Evolutionary conservation across 2,113 vertebrate genomes (phyloP).

Genomic region (Chloebia gouldiae): DNA sequence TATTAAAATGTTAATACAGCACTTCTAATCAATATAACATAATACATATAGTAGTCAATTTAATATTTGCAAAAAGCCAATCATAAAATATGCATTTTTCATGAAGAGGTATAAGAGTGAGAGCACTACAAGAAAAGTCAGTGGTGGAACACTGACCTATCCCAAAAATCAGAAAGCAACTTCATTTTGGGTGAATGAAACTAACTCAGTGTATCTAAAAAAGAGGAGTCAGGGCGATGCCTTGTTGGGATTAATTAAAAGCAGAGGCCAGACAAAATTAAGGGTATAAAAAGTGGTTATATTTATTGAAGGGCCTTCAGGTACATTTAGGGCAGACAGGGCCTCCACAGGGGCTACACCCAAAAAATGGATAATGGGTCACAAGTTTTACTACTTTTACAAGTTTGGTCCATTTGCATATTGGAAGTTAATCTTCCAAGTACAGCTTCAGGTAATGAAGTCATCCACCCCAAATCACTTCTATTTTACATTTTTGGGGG

Average conservation of each 20-base stretch:
- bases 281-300: background rate
- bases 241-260: background rate
- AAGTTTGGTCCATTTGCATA: background rate
- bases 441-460: background rate
- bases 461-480: background rate
- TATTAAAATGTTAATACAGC: too few species aligned
- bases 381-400: background rate
- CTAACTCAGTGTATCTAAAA: background rate
- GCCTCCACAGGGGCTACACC: background rate
- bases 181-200: background rate
- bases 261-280: background rate
- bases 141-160: background rate
- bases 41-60: too few species aligned
- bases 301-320: background rate
- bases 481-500: background rate
- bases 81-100: too few species aligned
- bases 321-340: background rate
- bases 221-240: background rate
- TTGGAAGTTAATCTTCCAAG: background rate
- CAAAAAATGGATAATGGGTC: background rate
- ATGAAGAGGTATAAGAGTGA: background rate
- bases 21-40: too few species aligned
- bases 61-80: too few species aligned
- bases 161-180: background rate
- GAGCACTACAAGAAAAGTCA: background rate